A percentile compares a stretch with the other conserved stretches of the same genome.
Evolutionary conservation across 2,797 vertebrate genomes (phyloP).

Genomic region (Pantherophis alleghaniensis): DNA sequence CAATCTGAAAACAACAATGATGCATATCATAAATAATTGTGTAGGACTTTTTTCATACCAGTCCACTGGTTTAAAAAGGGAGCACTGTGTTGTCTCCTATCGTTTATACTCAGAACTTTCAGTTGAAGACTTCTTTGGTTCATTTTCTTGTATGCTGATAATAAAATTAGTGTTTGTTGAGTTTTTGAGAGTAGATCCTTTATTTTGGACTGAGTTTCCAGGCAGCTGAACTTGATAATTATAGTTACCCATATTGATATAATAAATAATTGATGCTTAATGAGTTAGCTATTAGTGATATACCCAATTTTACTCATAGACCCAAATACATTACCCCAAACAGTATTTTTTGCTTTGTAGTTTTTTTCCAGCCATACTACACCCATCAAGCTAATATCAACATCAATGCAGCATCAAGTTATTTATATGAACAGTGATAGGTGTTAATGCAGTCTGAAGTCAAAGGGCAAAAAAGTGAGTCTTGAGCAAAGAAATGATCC

Average conservation of each 20-base stretch:
- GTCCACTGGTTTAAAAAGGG: slow-evolving; percentile 28
- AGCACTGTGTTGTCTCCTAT: slow-evolving; percentile 27
- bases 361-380: not conserved
- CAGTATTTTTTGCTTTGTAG: not conserved
- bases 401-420: not conserved
- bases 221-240: not conserved
- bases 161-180: slow-evolving; percentile 21
- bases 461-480: not conserved
- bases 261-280: not conserved
- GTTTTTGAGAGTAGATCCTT: not conserved
- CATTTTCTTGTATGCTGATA: slow-evolving; percentile 13
- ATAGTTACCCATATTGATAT: not conserved
- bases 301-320: not conserved
- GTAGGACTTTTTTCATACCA: slow-evolving; percentile 48
- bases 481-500: not conserved
- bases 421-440: not conserved
- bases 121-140: not conserved
- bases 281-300: not conserved
- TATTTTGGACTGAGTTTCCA: not conserved
- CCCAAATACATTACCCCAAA: not conserved
- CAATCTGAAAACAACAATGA: slow-evolving; percentile 48
- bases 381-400: not conserved
- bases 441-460: not conserved
- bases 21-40: slow-evolving; percentile 41
- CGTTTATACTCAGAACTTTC: not conserved